These are phyloP conservation scores for Macropus fuliginosus DNA, from an alignment of 2,797 vertebrate species.

Conservation along the genomic window DNA sequence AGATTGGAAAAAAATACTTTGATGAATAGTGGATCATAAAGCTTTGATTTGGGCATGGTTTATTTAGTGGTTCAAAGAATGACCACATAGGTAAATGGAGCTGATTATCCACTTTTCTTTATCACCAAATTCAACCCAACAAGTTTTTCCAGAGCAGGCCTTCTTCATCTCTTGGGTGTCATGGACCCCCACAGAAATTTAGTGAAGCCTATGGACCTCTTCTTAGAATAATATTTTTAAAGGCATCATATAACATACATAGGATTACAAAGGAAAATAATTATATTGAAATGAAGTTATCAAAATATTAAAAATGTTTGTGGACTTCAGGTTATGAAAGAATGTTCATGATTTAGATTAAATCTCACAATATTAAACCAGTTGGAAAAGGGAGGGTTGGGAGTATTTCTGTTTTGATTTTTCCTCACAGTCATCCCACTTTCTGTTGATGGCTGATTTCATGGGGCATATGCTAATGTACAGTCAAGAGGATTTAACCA, in stretches of 20 bases:
- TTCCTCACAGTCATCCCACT: background rate
- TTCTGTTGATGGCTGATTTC: background rate
- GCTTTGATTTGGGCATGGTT: slow-evolving; percentile 57
- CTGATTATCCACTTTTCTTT: slow-evolving; percentile 4
- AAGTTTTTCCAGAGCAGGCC: slow-evolving; percentile 36
- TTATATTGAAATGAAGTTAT: background rate
- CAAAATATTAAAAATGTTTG: background rate
- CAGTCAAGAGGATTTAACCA: background rate
- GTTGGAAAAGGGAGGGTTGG: background rate
- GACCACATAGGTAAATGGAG: background rate
- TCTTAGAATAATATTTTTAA: background rate
- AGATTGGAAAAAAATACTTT: slow-evolving; percentile 45
- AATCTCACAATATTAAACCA: background rate
- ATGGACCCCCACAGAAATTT: background rate
- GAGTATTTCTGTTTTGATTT: background rate
- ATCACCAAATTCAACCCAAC: slow-evolving; percentile 7
- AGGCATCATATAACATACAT: background rate
- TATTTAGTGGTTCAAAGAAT: background rate
- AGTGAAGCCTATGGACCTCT: background rate
- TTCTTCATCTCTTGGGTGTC: background rate
- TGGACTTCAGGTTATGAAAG: background rate
- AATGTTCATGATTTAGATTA: background rate
- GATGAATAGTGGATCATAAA: slow-evolving; percentile 36
- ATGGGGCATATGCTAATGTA: background rate
- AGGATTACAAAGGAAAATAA: background rate